Conservation (phyloP, 2,113 vertebrate genomes). For the Spea bombifrons region DNA sequence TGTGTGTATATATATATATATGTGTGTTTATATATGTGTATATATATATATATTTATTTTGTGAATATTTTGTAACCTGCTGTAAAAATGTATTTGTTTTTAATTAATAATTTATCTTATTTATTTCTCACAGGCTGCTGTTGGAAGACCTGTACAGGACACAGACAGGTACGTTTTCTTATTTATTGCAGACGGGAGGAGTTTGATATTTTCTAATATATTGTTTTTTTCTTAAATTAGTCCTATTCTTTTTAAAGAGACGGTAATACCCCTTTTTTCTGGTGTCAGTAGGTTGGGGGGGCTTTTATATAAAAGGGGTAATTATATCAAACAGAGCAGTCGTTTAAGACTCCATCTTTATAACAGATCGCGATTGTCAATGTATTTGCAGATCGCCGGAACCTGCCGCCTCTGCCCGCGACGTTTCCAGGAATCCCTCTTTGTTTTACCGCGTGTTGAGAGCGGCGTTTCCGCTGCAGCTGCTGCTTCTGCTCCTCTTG, state of each 20-base stretch:
- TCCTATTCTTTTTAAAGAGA: no score
- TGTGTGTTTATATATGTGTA: no score
- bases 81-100: not conserved
- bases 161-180: not conserved
- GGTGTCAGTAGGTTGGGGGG: no score
- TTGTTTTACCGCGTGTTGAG: conserved; percentile 77
- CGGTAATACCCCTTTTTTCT: no score
- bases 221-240: not conserved
- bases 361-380: not conserved
- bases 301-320: not conserved
- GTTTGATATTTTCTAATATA: not conserved
- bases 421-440: conserved; percentile 55
- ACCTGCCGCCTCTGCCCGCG: not conserved
- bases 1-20: no score
- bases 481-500: conserved; percentile 79
- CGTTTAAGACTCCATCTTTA: no score
- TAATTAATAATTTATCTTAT: not conserved
- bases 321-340: no score
- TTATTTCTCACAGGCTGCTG: not conserved
- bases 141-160: not conserved
- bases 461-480: conserved; percentile 79
- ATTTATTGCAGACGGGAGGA: not conserved
- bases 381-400: conserved; percentile 52
- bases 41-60: no score
- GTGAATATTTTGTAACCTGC: not conserved